A percentile compares a stretch with the other conserved stretches of the same genome.
These are phyloP conservation scores for Catharus bicknelli DNA, from an alignment of 2,113 vertebrate genomes.

Conservation along the genomic window DNA sequence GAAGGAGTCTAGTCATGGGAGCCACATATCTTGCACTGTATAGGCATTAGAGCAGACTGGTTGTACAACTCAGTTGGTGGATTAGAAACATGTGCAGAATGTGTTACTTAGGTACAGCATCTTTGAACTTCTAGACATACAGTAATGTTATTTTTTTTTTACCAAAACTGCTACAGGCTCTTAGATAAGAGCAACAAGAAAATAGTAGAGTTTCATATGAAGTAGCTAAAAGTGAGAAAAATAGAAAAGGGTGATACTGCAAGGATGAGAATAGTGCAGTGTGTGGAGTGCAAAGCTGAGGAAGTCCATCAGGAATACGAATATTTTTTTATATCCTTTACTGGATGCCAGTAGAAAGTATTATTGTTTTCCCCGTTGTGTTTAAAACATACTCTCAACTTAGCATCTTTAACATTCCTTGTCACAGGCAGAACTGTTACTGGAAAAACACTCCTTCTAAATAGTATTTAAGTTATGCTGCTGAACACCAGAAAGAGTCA, in stretches of 20 bases:
- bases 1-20: constrained; percentile 3
- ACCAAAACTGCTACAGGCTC: not conserved
- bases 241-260: not conserved
- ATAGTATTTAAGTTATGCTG: not conserved
- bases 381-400: not conserved
- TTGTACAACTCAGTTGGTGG: not conserved
- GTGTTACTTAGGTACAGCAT: not conserved
- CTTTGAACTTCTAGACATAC: not conserved
- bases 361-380: not conserved
- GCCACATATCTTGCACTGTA: not conserved
- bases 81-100: not conserved
- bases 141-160: not conserved
- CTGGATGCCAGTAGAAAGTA: not conserved
- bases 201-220: not conserved
- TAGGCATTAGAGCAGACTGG: not conserved
- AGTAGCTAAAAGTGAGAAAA: not conserved
- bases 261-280: not conserved
- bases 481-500: not conserved
- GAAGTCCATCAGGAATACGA: not conserved
- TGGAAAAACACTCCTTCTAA: not conserved
- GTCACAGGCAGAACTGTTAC: not conserved
- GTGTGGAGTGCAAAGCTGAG: not conserved
- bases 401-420: not conserved
- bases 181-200: not conserved
- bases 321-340: not conserved